Conservation (phyloP, 2,888 invertebrate species). For the Callyntrura guangdongensis region DNA sequence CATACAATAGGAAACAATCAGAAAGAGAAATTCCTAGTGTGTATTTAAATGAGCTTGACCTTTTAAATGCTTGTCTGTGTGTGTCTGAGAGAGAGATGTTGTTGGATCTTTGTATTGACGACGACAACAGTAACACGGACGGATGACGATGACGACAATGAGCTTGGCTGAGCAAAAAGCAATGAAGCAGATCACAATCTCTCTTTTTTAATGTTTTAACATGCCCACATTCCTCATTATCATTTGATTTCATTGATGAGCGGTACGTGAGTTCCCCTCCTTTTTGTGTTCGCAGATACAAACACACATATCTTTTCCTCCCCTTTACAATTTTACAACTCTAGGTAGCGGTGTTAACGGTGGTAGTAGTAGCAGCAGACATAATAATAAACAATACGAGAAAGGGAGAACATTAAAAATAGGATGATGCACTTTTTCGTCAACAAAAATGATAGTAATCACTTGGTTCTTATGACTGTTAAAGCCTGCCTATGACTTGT, state of each 20-base stretch:
- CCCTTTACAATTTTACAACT: constrained; percentile 8
- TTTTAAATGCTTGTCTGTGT: background rate
- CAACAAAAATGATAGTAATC: constrained; percentile 40
- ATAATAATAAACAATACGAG: constrained; percentile 32
- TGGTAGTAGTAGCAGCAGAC: constrained; percentile 1
- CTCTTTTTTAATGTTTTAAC: constrained; percentile 23
- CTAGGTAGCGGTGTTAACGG: background rate
- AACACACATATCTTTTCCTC: background rate
- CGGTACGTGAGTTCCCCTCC: background rate
- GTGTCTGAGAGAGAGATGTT: background rate
- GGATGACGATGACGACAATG: constrained; percentile 24
- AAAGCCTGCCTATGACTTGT: constrained; percentile 58
- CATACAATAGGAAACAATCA: constrained; percentile 15
- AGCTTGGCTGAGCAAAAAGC: constrained; percentile 62
- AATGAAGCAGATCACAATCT: constrained; percentile 62
- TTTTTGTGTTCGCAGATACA: background rate
- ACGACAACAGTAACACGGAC: background rate
- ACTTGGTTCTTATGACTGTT: background rate
- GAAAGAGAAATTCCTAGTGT: constrained; percentile 45
- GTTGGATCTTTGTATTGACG: constrained; percentile 6
- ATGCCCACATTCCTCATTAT: constrained; percentile 56
- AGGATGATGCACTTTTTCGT: constrained; percentile 52
- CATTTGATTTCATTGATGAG: constrained; percentile 54
- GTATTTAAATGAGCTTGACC: constrained; percentile 57
- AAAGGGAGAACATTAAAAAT: constrained; percentile 48